A percentile compares a stretch with the other conserved stretches of the same genome.
Evolutionary conservation across 1,140 invertebrate species (phyloP).

Genomic region (Aphidius ervi): DNA sequence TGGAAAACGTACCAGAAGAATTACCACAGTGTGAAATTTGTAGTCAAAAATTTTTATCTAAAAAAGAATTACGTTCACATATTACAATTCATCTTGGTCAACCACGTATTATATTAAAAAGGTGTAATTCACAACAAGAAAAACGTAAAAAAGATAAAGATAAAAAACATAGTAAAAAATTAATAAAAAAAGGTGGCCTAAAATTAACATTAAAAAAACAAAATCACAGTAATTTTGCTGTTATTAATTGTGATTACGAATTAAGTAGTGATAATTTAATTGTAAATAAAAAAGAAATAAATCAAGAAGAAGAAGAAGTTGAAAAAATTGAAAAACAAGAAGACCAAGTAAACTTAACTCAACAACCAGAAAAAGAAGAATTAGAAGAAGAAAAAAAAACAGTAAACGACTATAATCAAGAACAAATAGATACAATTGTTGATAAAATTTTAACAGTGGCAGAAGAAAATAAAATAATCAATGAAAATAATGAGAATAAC

Average conservation of each 20-base stretch:
- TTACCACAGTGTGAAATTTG: slow-evolving; percentile 45
- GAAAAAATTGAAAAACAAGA: slow-evolving; percentile 43
- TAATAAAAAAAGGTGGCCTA: slow-evolving; percentile 39
- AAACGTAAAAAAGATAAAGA: slow-evolving; percentile 36
- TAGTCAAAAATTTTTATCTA: slow-evolving; percentile 37
- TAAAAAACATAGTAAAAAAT: slow-evolving; percentile 38
- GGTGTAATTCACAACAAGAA: slow-evolving; percentile 37
- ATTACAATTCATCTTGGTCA: slow-evolving; percentile 41
- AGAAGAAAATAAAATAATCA: slow-evolving; percentile 32
- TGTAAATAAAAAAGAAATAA: slow-evolving; percentile 42
- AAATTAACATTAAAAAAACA: slow-evolving; percentile 48
- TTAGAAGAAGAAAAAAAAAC: slow-evolving; percentile 33
- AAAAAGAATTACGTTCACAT: slow-evolving; percentile 43
- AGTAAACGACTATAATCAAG: slow-evolving; percentile 29
- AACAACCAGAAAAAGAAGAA: slow-evolving; percentile 36
- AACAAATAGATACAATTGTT: too few species aligned
- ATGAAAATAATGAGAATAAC: slow-evolving; percentile 35
- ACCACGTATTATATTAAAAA: slow-evolving; percentile 43
- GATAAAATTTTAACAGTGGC: too few species aligned
- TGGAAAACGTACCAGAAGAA: slow-evolving; percentile 26
- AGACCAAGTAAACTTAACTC: slow-evolving; percentile 21
- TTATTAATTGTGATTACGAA: slow-evolving; percentile 42
- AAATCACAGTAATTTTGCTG: slow-evolving; percentile 42
- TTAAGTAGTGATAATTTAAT: slow-evolving; percentile 27
- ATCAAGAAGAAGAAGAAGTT: slow-evolving; percentile 34